Percentiles rank a stretch among this genome's conserved stretches.
phyloP scores from a whole-genome alignment of 2,888 invertebrate genomes.

The Salpingus planirostris region DNA sequence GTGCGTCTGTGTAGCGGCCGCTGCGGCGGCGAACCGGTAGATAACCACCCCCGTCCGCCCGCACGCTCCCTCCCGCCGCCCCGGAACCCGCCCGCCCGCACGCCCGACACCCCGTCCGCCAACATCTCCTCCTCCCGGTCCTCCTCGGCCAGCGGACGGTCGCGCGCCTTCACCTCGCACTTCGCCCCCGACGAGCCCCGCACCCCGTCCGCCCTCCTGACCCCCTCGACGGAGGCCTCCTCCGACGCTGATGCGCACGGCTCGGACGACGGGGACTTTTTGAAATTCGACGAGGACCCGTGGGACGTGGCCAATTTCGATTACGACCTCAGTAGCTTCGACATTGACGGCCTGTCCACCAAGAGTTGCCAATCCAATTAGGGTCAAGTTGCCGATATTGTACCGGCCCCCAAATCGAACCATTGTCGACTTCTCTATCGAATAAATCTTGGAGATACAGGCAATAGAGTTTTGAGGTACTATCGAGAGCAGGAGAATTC shows the following conservation, averaged over 20 bases:
- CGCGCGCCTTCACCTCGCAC: conserved; percentile 36
- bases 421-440: no score
- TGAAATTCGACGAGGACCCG: conserved; percentile 35
- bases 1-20: conserved; percentile 40
- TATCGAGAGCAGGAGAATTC: no score
- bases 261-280: conserved; percentile 34
- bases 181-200: conserved; percentile 37
- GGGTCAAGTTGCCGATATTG: no score
- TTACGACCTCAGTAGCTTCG: conserved; percentile 35
- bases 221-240: conserved; percentile 44
- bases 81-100: conserved; percentile 32
- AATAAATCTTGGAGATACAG: no score
- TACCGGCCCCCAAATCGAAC: no score
- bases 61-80: conserved; percentile 9
- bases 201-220: conserved; percentile 52
- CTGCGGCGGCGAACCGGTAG: conserved; percentile 32
- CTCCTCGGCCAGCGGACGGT: conserved; percentile 27
- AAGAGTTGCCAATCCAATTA: conserved; percentile 18
- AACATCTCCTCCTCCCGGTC: conserved; percentile 45
- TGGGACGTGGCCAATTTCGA: conserved; percentile 39
- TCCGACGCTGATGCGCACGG: conserved; percentile 29
- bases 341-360: conserved; percentile 28
- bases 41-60: conserved; percentile 18
- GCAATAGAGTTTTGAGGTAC: no score
- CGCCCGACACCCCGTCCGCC: conserved; percentile 62